phyloP scores from a whole-genome alignment of 2,888 invertebrate genomes.

The Ischnura elegans region DNA sequence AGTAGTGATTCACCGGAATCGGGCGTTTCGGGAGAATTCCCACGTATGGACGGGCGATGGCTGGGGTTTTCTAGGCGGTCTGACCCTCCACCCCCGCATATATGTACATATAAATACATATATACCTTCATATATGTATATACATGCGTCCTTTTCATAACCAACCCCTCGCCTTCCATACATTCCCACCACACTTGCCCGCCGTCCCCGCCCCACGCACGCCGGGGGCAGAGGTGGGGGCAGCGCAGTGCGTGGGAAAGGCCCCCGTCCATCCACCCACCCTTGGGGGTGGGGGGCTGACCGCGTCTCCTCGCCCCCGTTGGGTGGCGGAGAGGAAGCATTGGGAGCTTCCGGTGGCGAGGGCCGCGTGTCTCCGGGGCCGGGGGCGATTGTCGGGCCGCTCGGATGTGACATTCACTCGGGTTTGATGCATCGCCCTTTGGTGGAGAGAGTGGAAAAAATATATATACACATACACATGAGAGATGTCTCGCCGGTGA shows the following conservation, averaged over 20 bases:
- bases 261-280: neutral
- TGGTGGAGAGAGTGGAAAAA: no score
- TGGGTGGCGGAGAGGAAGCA: neutral
- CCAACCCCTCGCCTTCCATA: neutral
- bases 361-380: neutral
- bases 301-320: neutral
- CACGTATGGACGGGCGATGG: neutral
- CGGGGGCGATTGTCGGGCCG: neutral
- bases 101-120: neutral
- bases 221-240: neutral
- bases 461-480: no score
- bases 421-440: neutral
- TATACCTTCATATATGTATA: neutral
- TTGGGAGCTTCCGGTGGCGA: conserved; percentile 5
- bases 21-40: conserved; percentile 52
- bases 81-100: neutral
- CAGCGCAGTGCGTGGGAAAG: neutral
- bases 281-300: no score
- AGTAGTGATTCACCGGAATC: conserved; percentile 47
- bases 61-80: neutral
- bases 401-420: neutral
- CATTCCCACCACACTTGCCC: neutral
- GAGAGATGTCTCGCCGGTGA: no score
- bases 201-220: neutral
- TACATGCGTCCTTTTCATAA: neutral